Conservation (phyloP, 1,140 invertebrate species). For the Chironomus tepperi region DNA sequence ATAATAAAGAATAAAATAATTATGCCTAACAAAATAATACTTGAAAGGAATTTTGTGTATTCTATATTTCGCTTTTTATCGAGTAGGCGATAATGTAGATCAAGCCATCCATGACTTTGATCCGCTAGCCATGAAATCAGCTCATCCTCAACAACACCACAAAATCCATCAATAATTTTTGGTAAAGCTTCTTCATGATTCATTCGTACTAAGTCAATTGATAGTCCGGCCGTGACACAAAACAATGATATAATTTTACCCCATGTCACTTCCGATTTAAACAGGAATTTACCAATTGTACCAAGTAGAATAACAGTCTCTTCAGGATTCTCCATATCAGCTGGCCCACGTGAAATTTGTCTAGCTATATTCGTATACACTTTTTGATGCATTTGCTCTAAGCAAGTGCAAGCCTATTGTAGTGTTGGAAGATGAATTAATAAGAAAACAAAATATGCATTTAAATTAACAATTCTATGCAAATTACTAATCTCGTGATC, state of each 20-base stretch:
- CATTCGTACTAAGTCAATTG: slow-evolving; percentile 58
- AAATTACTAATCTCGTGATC: neutral
- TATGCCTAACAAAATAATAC: neutral
- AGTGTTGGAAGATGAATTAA: slow-evolving; percentile 31
- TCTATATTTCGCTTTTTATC: neutral
- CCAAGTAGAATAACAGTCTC: slow-evolving; percentile 46
- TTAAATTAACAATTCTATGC: slow-evolving; percentile 14
- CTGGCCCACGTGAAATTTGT: slow-evolving; percentile 44
- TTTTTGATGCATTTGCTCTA: slow-evolving; percentile 58
- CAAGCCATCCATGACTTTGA: slow-evolving; percentile 61
- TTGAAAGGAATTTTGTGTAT: neutral
- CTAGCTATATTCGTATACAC: slow-evolving; percentile 49
- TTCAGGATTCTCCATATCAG: slow-evolving; percentile 45
- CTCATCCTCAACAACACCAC: slow-evolving; percentile 54
- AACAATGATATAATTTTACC: slow-evolving; percentile 58
- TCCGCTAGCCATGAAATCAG: slow-evolving; percentile 57
- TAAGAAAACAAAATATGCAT: slow-evolving; percentile 20
- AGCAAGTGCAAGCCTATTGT: slow-evolving; percentile 46
- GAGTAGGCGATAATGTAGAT: slow-evolving; percentile 28
- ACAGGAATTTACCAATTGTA: slow-evolving; percentile 50
- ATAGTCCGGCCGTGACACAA: slow-evolving; percentile 57
- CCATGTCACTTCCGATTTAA: slow-evolving; percentile 53
- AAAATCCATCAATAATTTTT: slow-evolving; percentile 51
- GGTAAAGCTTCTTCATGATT: slow-evolving; percentile 55
- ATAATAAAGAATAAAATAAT: slow-evolving; percentile 13